These are phyloP conservation scores for Gymnodraco acuticeps DNA, from an alignment of 2,797 vertebrate species.

Conservation along the genomic window DNA sequence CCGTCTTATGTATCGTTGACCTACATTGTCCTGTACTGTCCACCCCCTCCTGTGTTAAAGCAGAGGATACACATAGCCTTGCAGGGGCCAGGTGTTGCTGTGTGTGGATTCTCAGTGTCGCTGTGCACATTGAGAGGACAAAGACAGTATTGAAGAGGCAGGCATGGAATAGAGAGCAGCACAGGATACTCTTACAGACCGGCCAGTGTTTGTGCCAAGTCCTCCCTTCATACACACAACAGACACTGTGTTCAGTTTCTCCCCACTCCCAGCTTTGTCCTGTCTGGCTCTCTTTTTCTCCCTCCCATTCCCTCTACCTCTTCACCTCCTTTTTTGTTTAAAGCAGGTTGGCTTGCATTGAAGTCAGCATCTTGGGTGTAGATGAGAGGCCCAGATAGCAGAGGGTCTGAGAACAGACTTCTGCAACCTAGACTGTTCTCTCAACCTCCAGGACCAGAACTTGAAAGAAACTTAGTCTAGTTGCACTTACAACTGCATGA, in stretches of 20 bases:
- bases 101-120: conserved; percentile 84
- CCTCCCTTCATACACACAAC: conserved; percentile 82
- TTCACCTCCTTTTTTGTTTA: conserved; percentile 62
- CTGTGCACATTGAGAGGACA: conserved; percentile 82
- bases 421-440: conserved; percentile 56
- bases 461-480: conserved; percentile 49
- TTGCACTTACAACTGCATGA: conserved; percentile 38
- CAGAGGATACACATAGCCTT: conserved; percentile 54
- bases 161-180: conserved; percentile 81
- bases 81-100: conserved; percentile 83
- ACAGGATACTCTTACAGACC: conserved; percentile 87
- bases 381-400: conserved; percentile 81
- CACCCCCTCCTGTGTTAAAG: conserved; percentile 53
- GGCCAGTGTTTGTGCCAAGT: conserved; percentile 84
- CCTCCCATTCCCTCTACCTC: conserved; percentile 64
- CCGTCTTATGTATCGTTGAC: conserved; percentile 39
- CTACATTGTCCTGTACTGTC: conserved; percentile 44
- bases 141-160: conserved; percentile 85
- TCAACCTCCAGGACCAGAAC: conserved; percentile 42
- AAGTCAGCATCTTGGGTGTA: conserved; percentile 69
- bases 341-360: conserved; percentile 75
- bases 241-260: conserved; percentile 86
- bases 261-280: conserved; percentile 84
- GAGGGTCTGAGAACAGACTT: conserved; percentile 70
- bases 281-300: conserved; percentile 66